A percentile compares a stretch with the other conserved stretches of the same genome.
These are phyloP conservation scores for Acestrorhynchus altus DNA, from an alignment of 2,797 vertebrate genomes.

Conservation along the genomic window DNA sequence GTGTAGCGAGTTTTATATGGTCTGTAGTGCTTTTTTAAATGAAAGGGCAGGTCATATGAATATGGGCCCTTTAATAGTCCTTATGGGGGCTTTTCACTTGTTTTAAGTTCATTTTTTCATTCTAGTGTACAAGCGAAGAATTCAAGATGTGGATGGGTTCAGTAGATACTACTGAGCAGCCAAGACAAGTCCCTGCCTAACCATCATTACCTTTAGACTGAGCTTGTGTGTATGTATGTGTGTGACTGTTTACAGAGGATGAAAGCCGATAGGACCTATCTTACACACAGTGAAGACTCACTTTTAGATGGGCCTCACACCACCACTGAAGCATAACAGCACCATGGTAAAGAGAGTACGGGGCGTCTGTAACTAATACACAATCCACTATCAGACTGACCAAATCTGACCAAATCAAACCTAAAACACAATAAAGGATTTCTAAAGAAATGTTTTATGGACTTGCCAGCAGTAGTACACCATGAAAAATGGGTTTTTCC, in stretches of 20 bases:
- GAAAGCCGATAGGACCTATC: conserved; percentile 76
- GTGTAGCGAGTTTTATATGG: too few relatives aligned
- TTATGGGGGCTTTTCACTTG: not conserved
- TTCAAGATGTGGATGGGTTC: not conserved
- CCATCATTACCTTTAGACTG: conserved; percentile 26
- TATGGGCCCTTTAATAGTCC: conserved; percentile 1
- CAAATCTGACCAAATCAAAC: not conserved
- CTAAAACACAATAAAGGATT: too few relatives aligned
- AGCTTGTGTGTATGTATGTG: conserved; percentile 59
- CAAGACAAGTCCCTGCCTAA: not conserved
- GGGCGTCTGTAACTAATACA: conserved; percentile 50
- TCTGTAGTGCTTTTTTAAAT: too few relatives aligned
- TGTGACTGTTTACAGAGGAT: conserved; percentile 87
- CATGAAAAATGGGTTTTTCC: not conserved
- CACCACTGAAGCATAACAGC: conserved; percentile 83
- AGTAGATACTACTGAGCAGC: too few relatives aligned
- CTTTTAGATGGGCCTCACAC: conserved; percentile 88
- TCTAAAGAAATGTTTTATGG: not conserved
- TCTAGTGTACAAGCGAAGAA: conserved; percentile 1
- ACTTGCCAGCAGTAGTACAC: not conserved
- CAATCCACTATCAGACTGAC: conserved; percentile 33
- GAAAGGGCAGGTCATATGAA: too few relatives aligned
- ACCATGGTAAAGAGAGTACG: conserved; percentile 80
- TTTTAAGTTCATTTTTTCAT: not conserved
- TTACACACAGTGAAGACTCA: conserved; percentile 84